Conservation (phyloP, 2,113 vertebrate genomes). For the Tenrec ecaudatus region DNA sequence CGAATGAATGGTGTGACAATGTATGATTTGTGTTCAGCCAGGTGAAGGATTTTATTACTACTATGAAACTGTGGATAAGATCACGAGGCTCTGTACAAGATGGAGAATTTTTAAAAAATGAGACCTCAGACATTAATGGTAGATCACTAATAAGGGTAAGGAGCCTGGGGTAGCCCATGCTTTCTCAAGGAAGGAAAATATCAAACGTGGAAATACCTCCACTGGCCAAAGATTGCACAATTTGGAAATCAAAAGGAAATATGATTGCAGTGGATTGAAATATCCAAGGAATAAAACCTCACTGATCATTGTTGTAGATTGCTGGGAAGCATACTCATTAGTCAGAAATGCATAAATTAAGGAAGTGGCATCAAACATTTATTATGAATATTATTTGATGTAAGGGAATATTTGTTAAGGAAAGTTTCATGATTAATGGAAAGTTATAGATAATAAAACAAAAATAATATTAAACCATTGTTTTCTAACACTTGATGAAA, state of each 20-base stretch:
- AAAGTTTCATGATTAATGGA: background rate
- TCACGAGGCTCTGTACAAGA: background rate
- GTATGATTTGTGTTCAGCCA: background rate
- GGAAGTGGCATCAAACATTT: background rate
- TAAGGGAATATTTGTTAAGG: constrained; percentile 22
- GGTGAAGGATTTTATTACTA: background rate
- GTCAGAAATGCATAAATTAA: background rate
- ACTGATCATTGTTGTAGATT: background rate
- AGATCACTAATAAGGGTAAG: background rate
- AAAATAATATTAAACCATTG: background rate
- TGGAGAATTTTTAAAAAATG: background rate
- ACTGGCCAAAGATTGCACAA: background rate
- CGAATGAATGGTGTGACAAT: background rate
- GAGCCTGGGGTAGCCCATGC: background rate
- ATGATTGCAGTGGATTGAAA: background rate
- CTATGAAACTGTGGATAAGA: background rate
- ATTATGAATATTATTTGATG: background rate
- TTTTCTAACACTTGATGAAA: constrained; percentile 31
- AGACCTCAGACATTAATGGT: background rate
- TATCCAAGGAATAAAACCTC: background rate
- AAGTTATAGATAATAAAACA: background rate
- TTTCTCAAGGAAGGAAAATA: background rate
- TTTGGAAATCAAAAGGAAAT: background rate
- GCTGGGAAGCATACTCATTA: background rate
- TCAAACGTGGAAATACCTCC: background rate